Percentiles rank a stretch among this genome's conserved stretches.
Evolutionary conservation across 2,113 vertebrate species (phyloP).

Genomic region (Gobio gobio): DNA sequence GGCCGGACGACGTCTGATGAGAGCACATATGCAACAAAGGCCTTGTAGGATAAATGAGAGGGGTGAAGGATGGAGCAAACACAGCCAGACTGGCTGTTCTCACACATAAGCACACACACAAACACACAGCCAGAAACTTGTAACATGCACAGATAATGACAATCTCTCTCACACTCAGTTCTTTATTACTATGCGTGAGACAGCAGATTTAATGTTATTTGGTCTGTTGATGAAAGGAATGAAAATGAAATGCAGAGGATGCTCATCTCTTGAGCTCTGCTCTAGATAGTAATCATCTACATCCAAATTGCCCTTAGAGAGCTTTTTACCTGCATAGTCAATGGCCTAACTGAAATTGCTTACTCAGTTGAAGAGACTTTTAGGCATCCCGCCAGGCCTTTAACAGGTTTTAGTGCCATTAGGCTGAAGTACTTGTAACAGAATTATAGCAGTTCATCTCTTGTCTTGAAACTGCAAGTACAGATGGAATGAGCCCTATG

Average conservation of each 20-base stretch:
- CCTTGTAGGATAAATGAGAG: slow-evolving; percentile 70
- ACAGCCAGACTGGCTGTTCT: slow-evolving; percentile 62
- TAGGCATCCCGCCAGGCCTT: slow-evolving; percentile 16
- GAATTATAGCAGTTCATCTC: not conserved
- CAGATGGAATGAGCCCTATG: slow-evolving; percentile 3
- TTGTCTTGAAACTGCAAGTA: not conserved
- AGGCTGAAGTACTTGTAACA: slow-evolving; percentile 38
- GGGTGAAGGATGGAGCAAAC: slow-evolving; percentile 76
- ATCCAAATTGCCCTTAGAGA: slow-evolving; percentile 26
- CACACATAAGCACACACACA: slow-evolving; percentile 45
- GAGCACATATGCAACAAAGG: slow-evolving; percentile 52
- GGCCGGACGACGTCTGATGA: slow-evolving; percentile 63
- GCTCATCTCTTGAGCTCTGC: not conserved
- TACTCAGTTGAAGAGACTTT: slow-evolving; percentile 18
- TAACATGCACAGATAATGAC: slow-evolving; percentile 36
- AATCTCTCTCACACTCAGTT: not conserved
- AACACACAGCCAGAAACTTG: not conserved
- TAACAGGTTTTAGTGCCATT: slow-evolving; percentile 46
- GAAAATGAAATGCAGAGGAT: slow-evolving; percentile 23
- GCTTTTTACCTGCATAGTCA: slow-evolving; percentile 11
- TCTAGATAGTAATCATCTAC: not conserved
- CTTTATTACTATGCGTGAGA: not conserved
- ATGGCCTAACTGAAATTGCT: slow-evolving; percentile 21
- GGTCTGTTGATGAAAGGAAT: not conserved
- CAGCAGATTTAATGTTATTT: not conserved